These are phyloP conservation scores for Gobio gobio DNA, from an alignment of 2,113 vertebrate genomes.

Conservation along the genomic window DNA sequence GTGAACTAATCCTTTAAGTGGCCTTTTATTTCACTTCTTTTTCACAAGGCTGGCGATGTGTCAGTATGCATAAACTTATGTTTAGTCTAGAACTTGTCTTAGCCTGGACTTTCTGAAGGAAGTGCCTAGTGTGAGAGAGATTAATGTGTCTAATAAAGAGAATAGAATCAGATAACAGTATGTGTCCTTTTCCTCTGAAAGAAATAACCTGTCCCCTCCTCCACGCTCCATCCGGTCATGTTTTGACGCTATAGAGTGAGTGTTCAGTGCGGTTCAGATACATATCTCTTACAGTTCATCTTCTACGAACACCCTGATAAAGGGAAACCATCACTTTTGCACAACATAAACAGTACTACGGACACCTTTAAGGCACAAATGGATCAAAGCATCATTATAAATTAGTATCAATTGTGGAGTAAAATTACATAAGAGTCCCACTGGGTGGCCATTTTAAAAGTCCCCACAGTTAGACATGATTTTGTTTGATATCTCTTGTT, in stretches of 20 bases:
- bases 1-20: too few species aligned
- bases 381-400: neutral
- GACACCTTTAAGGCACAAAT: neutral
- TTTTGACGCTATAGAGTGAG: neutral
- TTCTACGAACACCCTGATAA: neutral
- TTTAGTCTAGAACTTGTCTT: neutral
- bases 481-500: conserved; percentile 15
- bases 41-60: neutral
- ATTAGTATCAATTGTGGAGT: neutral
- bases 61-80: neutral
- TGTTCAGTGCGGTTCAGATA: neutral
- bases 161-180: neutral
- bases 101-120: neutral
- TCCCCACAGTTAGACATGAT: neutral
- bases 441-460: neutral
- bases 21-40: neutral
- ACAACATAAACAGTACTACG: neutral
- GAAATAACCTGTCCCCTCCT: neutral
- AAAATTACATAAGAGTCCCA: neutral
- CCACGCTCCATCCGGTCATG: neutral
- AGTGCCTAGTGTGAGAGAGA: neutral
- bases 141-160: conserved; percentile 1
- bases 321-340: neutral
- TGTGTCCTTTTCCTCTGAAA: neutral
- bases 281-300: neutral